Evolutionary conservation across 2,888 invertebrate genomes (phyloP).

Genomic region (Rosalia funebris): DNA sequence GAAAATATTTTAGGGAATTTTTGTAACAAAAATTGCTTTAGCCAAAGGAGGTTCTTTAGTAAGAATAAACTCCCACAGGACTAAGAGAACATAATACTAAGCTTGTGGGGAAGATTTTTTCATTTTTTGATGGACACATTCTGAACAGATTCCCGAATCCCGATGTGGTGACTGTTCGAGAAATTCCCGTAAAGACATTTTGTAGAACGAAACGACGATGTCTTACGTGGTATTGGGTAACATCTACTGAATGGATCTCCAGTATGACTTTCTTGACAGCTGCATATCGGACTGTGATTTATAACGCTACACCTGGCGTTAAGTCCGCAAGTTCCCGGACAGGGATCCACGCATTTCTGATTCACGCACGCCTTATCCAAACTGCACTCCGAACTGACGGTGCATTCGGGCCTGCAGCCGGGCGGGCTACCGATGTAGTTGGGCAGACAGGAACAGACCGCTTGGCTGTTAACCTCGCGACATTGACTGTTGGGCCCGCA

Average conservation of each 20-base stretch:
- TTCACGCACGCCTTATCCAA: slow-evolving; percentile 62
- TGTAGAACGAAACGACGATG: too few relatives aligned
- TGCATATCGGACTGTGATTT: slow-evolving; percentile 81
- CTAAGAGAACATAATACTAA: too few relatives aligned
- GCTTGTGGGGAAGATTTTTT: too few relatives aligned
- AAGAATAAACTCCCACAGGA: too few relatives aligned
- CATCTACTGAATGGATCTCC: slow-evolving; percentile 84
- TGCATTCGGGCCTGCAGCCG: slow-evolving; percentile 70
- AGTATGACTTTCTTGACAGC: slow-evolving; percentile 64
- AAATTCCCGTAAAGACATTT: too few relatives aligned
- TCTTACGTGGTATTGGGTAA: slow-evolving; percentile 66
- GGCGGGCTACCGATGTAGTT: slow-evolving; percentile 73
- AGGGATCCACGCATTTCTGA: slow-evolving; percentile 64
- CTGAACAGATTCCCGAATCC: too few relatives aligned
- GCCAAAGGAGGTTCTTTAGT: too few relatives aligned
- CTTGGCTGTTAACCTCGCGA: slow-evolving; percentile 70
- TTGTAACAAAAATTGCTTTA: too few relatives aligned
- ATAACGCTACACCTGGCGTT: slow-evolving; percentile 66
- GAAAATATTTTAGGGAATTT: too few relatives aligned
- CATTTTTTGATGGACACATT: too few relatives aligned
- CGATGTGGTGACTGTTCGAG: too few relatives aligned
- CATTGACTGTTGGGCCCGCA: slow-evolving; percentile 84
- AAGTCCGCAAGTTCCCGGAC: slow-evolving; percentile 67
- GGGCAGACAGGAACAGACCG: slow-evolving; percentile 71
- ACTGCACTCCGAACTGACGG: slow-evolving; percentile 68